phyloP scores from a whole-genome alignment of 2,888 invertebrate genomes.

The Cerceris rybyensis region DNA sequence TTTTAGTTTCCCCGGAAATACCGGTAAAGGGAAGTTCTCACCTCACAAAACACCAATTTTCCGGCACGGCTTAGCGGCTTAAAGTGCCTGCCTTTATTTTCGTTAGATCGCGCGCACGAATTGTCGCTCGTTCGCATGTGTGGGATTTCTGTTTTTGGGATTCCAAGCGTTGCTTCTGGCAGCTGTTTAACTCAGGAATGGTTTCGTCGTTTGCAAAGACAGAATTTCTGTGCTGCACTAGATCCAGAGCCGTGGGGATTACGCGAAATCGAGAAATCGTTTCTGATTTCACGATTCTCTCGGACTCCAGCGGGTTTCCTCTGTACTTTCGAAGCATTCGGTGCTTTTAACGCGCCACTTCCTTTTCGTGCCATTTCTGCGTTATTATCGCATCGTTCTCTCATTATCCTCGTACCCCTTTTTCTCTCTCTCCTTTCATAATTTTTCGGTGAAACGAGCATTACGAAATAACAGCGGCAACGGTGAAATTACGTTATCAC shows the following conservation, averaged over 20 bases:
- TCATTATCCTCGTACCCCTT: no score
- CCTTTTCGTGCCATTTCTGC: no score
- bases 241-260: conserved; percentile 48
- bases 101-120: not conserved
- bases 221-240: conserved; percentile 27
- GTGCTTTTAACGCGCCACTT: no score
- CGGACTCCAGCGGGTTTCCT: no score
- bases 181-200: conserved; percentile 43
- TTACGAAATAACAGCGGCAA: no score
- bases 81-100: conserved; percentile 8
- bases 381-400: no score
- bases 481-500: no score
- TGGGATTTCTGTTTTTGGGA: conserved; percentile 3
- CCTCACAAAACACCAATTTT: conserved; percentile 20
- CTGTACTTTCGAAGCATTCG: no score
- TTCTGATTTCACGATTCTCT: not conserved
- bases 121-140: not conserved
- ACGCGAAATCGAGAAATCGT: conserved; percentile 39
- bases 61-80: conserved; percentile 29
- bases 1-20: not conserved
- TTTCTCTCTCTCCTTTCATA: no score
- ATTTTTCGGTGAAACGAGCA: no score
- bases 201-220: conserved; percentile 32
- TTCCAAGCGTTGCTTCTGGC: conserved; percentile 17
- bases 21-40: conserved; percentile 27